Evolutionary conservation across 2,797 vertebrate genomes (phyloP), one percentile per base, ranked within the genome.

Genomic region (Columba guinea): DNA sequence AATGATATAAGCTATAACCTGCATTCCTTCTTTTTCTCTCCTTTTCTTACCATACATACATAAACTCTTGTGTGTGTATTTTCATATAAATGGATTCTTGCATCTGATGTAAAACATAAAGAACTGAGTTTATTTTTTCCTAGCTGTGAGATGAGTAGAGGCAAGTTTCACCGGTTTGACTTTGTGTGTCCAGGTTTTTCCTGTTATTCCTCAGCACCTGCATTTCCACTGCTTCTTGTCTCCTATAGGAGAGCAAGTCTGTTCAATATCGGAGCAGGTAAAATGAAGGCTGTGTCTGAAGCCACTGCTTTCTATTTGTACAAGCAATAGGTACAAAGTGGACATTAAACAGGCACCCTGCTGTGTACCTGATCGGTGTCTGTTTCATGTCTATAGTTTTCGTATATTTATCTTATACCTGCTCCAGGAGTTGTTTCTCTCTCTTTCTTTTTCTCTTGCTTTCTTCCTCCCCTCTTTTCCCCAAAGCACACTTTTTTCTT

Each of bases 301-400:
- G 93, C 94, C 95, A 69, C 90, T 60, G 82, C 78, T 96, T 96
- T 95, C 78, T 68, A 94, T 95, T 96, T 96, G 94, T 90, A 74
- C 94, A 97, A 97, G 94, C 94, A 87, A 92, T 85, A 94, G 94
- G 96, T 93, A 96, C 93, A 97, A 90, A 89, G 89, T 82, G 69
- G 93, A 98, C 76, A 93, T 95, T 97, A 97, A 98, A 94, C 98
- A 98, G 98, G 94, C 96, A 76, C 83, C 91, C 95, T 94, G 86
- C 87, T 95, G 62, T 90, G 64, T 95, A 97, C 96, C 97, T 97
- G 97, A 95, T 78, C 75, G 85, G 87, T 48, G 92, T 95, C 98
- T 98, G 98, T 63, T 97, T 97, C 94, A 39, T 96, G 92, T 97
- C 96, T 69, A 20, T 59, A 53, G 10, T 91, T 96, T 91, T 90